phyloP scores from a whole-genome alignment of 2,797 vertebrate species.

The Pristis pectinata region DNA sequence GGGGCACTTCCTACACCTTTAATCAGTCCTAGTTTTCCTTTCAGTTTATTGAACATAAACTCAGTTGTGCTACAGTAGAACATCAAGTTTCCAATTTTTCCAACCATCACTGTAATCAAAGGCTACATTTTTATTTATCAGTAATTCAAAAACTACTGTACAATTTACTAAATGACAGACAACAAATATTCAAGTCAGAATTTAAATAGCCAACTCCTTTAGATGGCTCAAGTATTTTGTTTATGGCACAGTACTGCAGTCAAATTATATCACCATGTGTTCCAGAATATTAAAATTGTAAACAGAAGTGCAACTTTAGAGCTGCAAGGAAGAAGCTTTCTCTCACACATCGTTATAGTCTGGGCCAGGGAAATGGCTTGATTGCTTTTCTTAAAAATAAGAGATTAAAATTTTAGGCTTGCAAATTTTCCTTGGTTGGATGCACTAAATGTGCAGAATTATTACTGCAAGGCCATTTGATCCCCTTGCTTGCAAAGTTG shows the following conservation, averaged over 20 bases:
- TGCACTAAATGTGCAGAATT: too few relatives aligned
- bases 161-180: background rate
- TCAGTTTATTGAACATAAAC: too few relatives aligned
- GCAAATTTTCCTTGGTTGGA: too few relatives aligned
- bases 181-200: constrained; percentile 14
- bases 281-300: background rate
- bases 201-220: background rate
- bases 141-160: constrained; percentile 4
- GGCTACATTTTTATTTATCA: background rate
- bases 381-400: background rate
- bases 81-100: background rate
- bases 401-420: too few relatives aligned
- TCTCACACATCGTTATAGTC: background rate
- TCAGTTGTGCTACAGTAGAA: background rate
- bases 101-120: background rate
- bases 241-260: constrained; percentile 7
- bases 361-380: background rate
- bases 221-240: constrained; percentile 18
- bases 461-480: too few relatives aligned
- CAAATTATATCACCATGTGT: too few relatives aligned
- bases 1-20: background rate
- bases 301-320: background rate
- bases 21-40: background rate
- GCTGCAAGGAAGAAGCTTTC: background rate
- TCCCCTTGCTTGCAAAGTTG: too few relatives aligned